These are phyloP conservation scores for Probosciger aterrimus DNA, from an alignment of 2,113 vertebrate genomes.

Conservation along the genomic window DNA sequence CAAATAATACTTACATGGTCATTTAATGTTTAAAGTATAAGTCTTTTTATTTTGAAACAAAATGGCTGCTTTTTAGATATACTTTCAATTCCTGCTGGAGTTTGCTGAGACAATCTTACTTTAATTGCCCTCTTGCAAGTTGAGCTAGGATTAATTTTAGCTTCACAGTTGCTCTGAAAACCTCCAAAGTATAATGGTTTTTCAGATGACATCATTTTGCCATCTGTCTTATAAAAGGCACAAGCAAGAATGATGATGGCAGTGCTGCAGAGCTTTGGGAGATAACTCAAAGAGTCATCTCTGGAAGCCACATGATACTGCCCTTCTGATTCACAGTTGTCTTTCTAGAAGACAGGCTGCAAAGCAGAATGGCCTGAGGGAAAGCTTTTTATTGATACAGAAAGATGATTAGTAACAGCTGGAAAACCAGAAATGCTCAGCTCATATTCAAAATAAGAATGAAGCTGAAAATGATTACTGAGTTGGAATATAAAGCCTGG, in stretches of 20 bases:
- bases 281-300: neutral
- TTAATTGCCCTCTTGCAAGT: neutral
- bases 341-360: neutral
- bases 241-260: neutral
- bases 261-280: neutral
- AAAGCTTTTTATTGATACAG: neutral
- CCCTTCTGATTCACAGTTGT: neutral
- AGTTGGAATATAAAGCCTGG: neutral
- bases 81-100: neutral
- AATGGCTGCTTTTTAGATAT: neutral
- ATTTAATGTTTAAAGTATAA: neutral
- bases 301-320: neutral
- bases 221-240: conserved; percentile 19
- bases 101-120: conserved; percentile 3
- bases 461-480: neutral
- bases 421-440: neutral
- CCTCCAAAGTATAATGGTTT: neutral
- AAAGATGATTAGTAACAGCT: conserved; percentile 24
- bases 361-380: neutral
- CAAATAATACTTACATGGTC: neutral
- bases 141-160: conserved; percentile 49
- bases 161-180: conserved; percentile 38
- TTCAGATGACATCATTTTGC: conserved; percentile 9
- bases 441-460: neutral
- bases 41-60: neutral